Percentiles rank a stretch among this genome's conserved stretches.
phyloP scores from a whole-genome alignment of 92 coral and sea anemone genomes.

The Phenganax marumi region DNA sequence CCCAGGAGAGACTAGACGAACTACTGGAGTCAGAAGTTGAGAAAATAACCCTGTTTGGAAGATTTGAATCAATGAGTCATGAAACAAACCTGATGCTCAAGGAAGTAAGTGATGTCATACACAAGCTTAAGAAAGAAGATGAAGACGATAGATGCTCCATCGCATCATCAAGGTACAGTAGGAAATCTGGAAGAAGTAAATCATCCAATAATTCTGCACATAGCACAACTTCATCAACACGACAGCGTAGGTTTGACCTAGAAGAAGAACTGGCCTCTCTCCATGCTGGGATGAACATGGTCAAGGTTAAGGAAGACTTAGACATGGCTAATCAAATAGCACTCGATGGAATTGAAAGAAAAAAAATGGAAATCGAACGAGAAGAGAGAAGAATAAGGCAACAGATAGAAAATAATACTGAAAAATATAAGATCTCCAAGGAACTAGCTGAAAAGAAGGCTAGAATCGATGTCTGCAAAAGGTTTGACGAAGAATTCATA shows the following conservation, averaged over 20 bases:
- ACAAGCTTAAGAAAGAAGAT: neutral
- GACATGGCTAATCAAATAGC: slow-evolving; percentile 7
- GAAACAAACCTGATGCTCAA: neutral
- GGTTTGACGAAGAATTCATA: slow-evolving; percentile 39
- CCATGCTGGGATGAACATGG: neutral
- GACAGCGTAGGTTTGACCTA: slow-evolving; percentile 19
- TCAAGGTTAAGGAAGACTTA: slow-evolving; percentile 1
- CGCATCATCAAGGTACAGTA: neutral
- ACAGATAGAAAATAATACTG: neutral
- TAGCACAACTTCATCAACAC: slow-evolving; percentile 9
- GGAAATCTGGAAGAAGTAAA: neutral
- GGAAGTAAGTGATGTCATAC: neutral
- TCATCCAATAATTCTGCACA: neutral
- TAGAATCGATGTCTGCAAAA: slow-evolving; percentile 27
- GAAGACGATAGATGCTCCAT: neutral
- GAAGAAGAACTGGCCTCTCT: slow-evolving; percentile 15
- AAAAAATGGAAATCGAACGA: slow-evolving; percentile 1
- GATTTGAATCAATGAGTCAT: neutral
- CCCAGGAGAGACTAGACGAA: neutral
- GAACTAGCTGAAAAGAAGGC: slow-evolving; percentile 56
- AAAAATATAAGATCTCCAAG: neutral
- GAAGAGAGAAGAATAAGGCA: slow-evolving; percentile 12
- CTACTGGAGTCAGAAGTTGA: neutral
- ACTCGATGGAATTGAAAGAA: neutral
- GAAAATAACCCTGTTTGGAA: neutral